Percentiles rank a stretch among this genome's conserved stretches.
Evolutionary conservation across 2,797 vertebrate species (phyloP).

Genomic region (Odontamblyopus rebecca): DNA sequence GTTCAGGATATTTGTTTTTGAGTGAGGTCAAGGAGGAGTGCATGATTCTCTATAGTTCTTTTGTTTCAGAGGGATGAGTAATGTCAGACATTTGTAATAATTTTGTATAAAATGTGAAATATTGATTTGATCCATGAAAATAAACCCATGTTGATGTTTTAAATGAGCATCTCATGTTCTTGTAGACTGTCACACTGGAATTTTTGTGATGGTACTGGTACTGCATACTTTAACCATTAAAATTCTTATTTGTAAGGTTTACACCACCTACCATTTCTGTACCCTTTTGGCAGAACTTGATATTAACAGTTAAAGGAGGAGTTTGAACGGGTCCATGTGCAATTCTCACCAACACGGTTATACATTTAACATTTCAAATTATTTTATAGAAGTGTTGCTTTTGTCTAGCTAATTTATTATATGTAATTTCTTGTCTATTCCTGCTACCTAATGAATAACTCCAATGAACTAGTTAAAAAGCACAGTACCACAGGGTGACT

Average conservation of each 20-base stretch:
- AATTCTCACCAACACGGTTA: neutral
- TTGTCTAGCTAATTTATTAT: neutral
- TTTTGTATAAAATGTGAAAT: slow-evolving; percentile 83
- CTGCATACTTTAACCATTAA: neutral
- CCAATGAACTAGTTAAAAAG: neutral
- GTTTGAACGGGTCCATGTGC: neutral
- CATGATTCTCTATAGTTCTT: slow-evolving; percentile 49
- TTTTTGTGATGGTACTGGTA: neutral
- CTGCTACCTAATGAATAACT: neutral
- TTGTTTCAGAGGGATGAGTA: slow-evolving; percentile 44
- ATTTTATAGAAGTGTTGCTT: neutral
- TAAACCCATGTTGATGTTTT: slow-evolving; percentile 72
- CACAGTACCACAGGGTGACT: slow-evolving; percentile 10
- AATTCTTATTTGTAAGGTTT: neutral
- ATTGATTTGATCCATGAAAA: slow-evolving; percentile 77
- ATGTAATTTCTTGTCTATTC: neutral
- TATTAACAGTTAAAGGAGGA: neutral
- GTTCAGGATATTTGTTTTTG: slow-evolving; percentile 6
- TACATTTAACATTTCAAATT: neutral
- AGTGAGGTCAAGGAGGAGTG: slow-evolving; percentile 40
- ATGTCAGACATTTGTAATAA: slow-evolving; percentile 74
- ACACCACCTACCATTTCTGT: neutral
- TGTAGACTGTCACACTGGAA: neutral
- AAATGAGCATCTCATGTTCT: slow-evolving; percentile 24
- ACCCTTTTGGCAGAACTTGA: neutral